phyloP scores from a whole-genome alignment of 1,140 invertebrate species.

The Diabrotica virgifera region DNA sequence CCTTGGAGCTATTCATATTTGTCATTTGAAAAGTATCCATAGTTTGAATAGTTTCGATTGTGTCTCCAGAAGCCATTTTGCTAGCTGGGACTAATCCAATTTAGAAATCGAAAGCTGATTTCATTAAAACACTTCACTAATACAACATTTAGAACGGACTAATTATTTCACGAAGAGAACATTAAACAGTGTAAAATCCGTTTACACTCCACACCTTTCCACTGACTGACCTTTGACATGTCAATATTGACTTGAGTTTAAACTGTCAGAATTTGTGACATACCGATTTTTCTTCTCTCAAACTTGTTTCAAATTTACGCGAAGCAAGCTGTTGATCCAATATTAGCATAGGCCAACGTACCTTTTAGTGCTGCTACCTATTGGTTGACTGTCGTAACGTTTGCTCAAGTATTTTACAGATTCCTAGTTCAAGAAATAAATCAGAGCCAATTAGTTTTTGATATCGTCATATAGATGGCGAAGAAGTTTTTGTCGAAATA shows the following conservation, averaged over 20 bases:
- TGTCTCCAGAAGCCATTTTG: conserved; percentile 69
- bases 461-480: too few species aligned
- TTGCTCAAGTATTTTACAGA: too few species aligned
- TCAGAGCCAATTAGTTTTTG: too few species aligned
- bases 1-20: conserved; percentile 41
- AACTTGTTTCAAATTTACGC: too few species aligned
- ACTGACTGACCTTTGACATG: conserved; percentile 14
- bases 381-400: too few species aligned
- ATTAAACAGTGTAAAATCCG: conserved; percentile 7
- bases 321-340: too few species aligned
- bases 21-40: conserved; percentile 41
- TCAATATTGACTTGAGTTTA: conserved; percentile 15
- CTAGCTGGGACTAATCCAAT: conserved; percentile 9
- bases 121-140: conserved; percentile 4
- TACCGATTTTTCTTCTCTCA: too few species aligned
- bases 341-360: too few species aligned
- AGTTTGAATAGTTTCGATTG: conserved; percentile 64
- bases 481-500: too few species aligned
- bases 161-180: conserved; percentile 4
- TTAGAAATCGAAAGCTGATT: conserved; percentile 6
- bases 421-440: too few species aligned
- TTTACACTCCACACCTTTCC: conserved; percentile 16
- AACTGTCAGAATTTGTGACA: neutral
- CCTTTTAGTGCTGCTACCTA: too few species aligned
- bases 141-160: conserved; percentile 1